Evolutionary conservation across 2,113 vertebrate species (phyloP).

Genomic region (Phrynosoma blainvillii): DNA sequence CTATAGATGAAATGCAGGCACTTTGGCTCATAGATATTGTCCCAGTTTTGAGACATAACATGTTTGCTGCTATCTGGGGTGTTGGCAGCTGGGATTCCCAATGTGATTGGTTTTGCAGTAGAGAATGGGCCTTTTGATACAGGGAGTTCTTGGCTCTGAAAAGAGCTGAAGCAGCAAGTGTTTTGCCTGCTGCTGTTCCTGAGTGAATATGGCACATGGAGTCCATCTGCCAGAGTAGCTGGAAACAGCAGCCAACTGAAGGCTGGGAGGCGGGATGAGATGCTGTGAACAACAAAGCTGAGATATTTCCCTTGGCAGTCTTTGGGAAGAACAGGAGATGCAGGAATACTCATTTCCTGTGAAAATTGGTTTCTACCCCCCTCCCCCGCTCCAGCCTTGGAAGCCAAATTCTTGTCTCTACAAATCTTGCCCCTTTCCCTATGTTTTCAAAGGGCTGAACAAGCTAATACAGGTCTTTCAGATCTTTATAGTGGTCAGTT

Average conservation of each 20-base stretch:
- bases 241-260: background rate
- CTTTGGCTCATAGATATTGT: background rate
- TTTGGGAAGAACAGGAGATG: background rate
- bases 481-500: too few species aligned
- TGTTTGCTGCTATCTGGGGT: background rate
- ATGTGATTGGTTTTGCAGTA: background rate
- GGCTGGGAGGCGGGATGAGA: background rate
- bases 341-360: background rate
- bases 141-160: background rate
- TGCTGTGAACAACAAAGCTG: background rate
- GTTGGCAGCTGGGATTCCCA: background rate
- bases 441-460: too few species aligned
- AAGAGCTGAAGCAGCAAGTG: slow-evolving; percentile 2
- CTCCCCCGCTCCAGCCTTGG: background rate
- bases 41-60: background rate
- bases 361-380: background rate
- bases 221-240: background rate
- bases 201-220: background rate
- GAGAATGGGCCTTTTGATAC: background rate
- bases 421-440: too few species aligned
- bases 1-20: background rate
- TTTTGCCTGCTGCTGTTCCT: background rate
- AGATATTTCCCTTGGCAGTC: background rate
- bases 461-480: too few species aligned
- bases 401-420: background rate